A percentile compares a stretch with the other conserved stretches of the same genome.
phyloP scores from a whole-genome alignment of 2,888 invertebrate species.

The Bibio marci region DNA sequence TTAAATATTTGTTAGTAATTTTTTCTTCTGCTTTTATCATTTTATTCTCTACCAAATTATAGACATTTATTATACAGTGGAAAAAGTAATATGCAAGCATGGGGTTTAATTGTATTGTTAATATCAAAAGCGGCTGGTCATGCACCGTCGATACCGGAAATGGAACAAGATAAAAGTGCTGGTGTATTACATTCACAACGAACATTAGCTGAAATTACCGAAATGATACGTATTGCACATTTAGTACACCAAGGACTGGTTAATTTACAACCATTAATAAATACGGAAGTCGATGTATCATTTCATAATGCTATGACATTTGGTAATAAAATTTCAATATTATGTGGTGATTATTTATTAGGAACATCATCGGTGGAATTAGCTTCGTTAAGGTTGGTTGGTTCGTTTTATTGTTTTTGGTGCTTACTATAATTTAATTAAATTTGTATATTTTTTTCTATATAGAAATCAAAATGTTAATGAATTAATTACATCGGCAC shows the following conservation, averaged over 20 bases:
- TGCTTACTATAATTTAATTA: background rate
- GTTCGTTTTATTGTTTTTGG: no score
- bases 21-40: background rate
- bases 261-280: constrained; percentile 48
- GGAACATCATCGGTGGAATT: constrained; percentile 78
- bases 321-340: constrained; percentile 85
- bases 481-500: constrained; percentile 74
- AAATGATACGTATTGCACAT: constrained; percentile 89
- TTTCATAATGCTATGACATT: constrained; percentile 67
- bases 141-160: constrained; percentile 56
- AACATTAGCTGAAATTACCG: constrained; percentile 84
- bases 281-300: constrained; percentile 33
- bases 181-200: constrained; percentile 75
- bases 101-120: constrained; percentile 80
- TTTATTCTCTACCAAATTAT: no score
- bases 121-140: constrained; percentile 88
- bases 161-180: constrained; percentile 73
- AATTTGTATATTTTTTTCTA: constrained; percentile 15
- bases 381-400: constrained; percentile 47
- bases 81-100: constrained; percentile 82
- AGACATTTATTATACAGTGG: constrained; percentile 84
- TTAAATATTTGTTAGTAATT: background rate
- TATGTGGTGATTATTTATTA: constrained; percentile 82
- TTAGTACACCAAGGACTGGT: constrained; percentile 79
- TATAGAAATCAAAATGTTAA: constrained; percentile 55